A percentile compares a stretch with the other conserved stretches of the same genome.
Conservation (phyloP, 35 echinoderm and acorn worm species). For the Chiridota heheva region DNA sequence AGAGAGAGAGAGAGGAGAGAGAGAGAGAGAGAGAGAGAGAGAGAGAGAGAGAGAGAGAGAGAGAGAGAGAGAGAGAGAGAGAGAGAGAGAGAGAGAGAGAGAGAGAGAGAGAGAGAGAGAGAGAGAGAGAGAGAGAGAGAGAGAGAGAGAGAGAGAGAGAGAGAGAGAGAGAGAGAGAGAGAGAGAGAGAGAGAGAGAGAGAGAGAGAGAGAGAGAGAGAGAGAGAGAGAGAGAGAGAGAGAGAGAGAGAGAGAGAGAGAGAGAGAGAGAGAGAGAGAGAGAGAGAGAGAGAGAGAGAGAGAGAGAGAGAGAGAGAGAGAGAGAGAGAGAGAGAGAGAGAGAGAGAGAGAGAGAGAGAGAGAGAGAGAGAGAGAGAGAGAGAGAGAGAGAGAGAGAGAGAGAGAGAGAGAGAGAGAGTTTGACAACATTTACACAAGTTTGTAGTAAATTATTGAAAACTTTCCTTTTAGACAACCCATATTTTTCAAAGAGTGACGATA, state of each 20-base stretch:
- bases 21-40: constrained; percentile 7
- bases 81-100: constrained; percentile 8
- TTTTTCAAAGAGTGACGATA: too few species aligned
- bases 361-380: too few species aligned
- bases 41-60: constrained; percentile 3
- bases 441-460: too few species aligned
- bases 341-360: too few species aligned
- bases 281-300: constrained; percentile 7
- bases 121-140: neutral
- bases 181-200: constrained; percentile 7
- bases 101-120: constrained; percentile 7
- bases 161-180: constrained; percentile 7
- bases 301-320: constrained; percentile 2
- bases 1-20: constrained; percentile 7
- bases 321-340: constrained; percentile 1
- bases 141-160: constrained; percentile 7
- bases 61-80: constrained; percentile 7
- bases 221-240: constrained; percentile 8
- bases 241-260: constrained; percentile 7
- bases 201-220: constrained; percentile 7
- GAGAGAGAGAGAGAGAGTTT: too few species aligned
- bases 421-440: too few species aligned
- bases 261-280: neutral
- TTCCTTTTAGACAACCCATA: too few species aligned
- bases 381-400: too few species aligned